Percentiles rank a stretch among this genome's conserved stretches.
Evolutionary conservation across 2,113 vertebrate genomes (phyloP).

Genomic region (Apistogramma diplotaenia): DNA sequence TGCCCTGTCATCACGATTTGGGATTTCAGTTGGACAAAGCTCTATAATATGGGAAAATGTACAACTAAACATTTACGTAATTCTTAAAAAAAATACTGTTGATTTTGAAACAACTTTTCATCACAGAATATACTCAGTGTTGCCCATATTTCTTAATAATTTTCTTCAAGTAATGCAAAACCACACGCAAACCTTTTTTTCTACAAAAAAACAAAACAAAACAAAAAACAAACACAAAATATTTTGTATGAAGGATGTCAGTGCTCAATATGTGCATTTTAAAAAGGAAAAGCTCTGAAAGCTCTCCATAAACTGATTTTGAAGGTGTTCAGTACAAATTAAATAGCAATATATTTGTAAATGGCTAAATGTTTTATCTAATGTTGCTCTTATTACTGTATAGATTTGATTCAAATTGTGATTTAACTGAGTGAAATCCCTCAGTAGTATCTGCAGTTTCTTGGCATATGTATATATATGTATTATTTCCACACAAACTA

Average conservation of each 20-base stretch:
- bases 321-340: slow-evolving; percentile 74
- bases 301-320: slow-evolving; percentile 70
- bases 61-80: slow-evolving; percentile 27
- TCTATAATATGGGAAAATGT: slow-evolving; percentile 42
- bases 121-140: slow-evolving; percentile 49
- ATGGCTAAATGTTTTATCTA: slow-evolving; percentile 81
- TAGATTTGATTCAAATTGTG: slow-evolving; percentile 75
- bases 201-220: slow-evolving; percentile 33
- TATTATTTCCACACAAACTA: slow-evolving; percentile 60
- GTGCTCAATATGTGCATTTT: slow-evolving; percentile 77
- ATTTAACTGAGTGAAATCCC: slow-evolving; percentile 65
- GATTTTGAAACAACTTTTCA: slow-evolving; percentile 47
- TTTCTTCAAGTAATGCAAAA: slow-evolving; percentile 55
- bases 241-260: slow-evolving; percentile 80
- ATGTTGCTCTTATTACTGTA: slow-evolving; percentile 75
- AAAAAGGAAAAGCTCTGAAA: slow-evolving; percentile 68
- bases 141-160: slow-evolving; percentile 54
- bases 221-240: slow-evolving; percentile 20
- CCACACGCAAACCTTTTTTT: slow-evolving; percentile 63
- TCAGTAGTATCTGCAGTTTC: slow-evolving; percentile 65
- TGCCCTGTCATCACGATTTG: slow-evolving; percentile 56
- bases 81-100: slow-evolving; percentile 34
- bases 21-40: slow-evolving; percentile 53
- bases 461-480: slow-evolving; percentile 54
- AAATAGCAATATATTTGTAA: slow-evolving; percentile 86